These are phyloP conservation scores for Pterostichus niger DNA, from an alignment of 2,888 invertebrate genomes.

Conservation along the genomic window DNA sequence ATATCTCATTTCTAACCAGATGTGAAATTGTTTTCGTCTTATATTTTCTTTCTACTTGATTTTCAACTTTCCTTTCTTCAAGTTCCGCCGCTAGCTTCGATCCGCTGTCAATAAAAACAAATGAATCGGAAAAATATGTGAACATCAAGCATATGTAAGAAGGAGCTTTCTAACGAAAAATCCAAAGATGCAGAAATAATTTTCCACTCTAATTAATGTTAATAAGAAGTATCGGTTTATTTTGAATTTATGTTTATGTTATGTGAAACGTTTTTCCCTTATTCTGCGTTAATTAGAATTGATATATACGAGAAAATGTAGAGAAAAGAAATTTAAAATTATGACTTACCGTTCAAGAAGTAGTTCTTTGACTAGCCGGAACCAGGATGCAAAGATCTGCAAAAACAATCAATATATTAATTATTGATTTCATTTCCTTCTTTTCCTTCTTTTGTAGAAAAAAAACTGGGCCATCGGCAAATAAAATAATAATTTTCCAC, in stretches of 20 bases:
- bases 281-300: background rate
- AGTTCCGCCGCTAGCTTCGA: background rate
- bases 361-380: background rate
- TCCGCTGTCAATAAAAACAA: conserved; percentile 12
- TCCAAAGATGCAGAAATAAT: background rate
- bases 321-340: background rate
- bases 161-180: conserved; percentile 34
- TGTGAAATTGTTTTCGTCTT: conserved; percentile 21
- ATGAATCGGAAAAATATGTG: conserved; percentile 12
- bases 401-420: background rate
- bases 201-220: background rate
- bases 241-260: background rate
- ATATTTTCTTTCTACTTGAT: conserved; percentile 55
- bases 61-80: conserved; percentile 61
- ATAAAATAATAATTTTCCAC: too few relatives aligned
- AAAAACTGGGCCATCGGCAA: too few relatives aligned
- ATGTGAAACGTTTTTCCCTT: background rate
- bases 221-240: background rate
- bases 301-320: background rate
- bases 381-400: background rate
- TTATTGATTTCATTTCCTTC: background rate
- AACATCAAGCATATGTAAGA: background rate
- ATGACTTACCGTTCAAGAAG: conserved; percentile 1
- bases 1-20: background rate
- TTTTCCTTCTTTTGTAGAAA: background rate